Evolutionary conservation across 2,888 invertebrate genomes (phyloP), one percentile per base, ranked within the genome.

Genomic region (Habrosyne pyritoides): DNA sequence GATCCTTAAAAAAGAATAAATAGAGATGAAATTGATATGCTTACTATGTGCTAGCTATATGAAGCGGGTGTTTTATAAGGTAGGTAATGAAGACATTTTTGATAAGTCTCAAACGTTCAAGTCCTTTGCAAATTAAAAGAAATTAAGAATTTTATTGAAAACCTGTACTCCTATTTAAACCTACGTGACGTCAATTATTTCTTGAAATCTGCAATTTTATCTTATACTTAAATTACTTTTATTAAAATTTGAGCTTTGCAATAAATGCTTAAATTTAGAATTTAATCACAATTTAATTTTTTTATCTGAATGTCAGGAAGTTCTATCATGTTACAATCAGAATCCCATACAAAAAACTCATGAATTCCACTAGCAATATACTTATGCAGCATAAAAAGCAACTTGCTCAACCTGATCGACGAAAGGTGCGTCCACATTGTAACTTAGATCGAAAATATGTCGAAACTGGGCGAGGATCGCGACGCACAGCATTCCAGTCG

Each of bases 261-360:
- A n/a, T n/a, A n/a, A n/a, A n/a, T n/a, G n/a, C n/a, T n/a, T n/a
- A n/a, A n/a, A n/a, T n/a, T n/a, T n/a, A n/a, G n/a, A n/a, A n/a
- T n/a, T n/a, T n/a, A n/a, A n/a, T n/a, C n/a, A n/a, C n/a, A n/a
- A n/a, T n/a, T n/a, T n/a, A n/a, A n/a, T n/a, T n/a, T n/a, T n/a
- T n/a, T n/a, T n/a, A n/a, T n/a, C n/a, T n/a, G n/a, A n/a, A n/a
- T n/a, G 28, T 7, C 8, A 6, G 10, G 12, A 30, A 30, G 12
- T 12, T 30, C 26, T 8, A 28, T 30, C 66, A 56, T 53, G 60
- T 64, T 65, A 62, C 67, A 72, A 69, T 67, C 64, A 66, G 30
- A 64, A 71, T 60, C 68, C 60, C 57, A 70, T 71, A 66, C 71
- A 65, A 67, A 69, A 77, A 71, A 66, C 69, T 76, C 74, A 74